phyloP scores from a whole-genome alignment of 1,140 invertebrate genomes.

The Frieseomelitta varia region DNA sequence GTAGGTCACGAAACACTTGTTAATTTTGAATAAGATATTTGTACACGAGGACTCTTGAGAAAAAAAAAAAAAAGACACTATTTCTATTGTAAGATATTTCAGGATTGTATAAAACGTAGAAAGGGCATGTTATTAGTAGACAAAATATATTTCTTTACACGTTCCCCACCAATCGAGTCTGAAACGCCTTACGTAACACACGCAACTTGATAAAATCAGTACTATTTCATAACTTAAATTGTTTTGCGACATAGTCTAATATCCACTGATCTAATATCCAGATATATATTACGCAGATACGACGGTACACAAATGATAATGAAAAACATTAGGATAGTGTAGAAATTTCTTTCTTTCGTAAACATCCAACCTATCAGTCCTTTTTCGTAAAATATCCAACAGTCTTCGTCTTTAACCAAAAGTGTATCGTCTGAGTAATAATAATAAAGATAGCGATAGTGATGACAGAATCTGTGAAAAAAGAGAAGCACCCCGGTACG shows the following conservation, averaged over 20 bases:
- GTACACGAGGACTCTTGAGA: not conserved
- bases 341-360: not conserved
- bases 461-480: not conserved
- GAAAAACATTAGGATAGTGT: not conserved
- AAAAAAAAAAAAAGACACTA: not conserved
- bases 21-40: not conserved
- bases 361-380: not conserved
- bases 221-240: not conserved
- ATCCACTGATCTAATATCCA: not conserved
- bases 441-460: constrained; percentile 16
- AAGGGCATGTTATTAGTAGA: no score
- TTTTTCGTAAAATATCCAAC: not conserved
- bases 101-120: not conserved
- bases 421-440: not conserved
- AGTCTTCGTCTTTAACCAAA: constrained; percentile 10
- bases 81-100: not conserved
- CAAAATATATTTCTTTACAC: no score
- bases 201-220: not conserved
- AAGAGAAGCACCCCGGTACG: not conserved
- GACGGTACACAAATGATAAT: not conserved
- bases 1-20: not conserved
- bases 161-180: no score
- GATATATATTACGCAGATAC: not conserved
- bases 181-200: not conserved
- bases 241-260: not conserved